Evolutionary conservation across 2,113 vertebrate genomes (phyloP).

Genomic region (Thryonomys swinderianus): DNA sequence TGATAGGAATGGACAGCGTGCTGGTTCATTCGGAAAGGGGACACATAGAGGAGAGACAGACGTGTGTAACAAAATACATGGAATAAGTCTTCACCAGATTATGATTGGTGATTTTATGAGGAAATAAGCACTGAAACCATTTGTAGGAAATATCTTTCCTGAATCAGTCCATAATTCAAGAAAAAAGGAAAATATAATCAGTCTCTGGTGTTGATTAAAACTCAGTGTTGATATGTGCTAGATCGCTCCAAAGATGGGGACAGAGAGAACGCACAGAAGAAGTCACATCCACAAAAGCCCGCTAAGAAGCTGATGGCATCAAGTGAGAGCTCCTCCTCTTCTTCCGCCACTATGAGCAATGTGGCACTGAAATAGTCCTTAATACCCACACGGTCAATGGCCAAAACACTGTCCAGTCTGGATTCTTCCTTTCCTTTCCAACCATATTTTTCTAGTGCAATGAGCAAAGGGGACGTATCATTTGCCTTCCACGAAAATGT

Average conservation of each 20-base stretch:
- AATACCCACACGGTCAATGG: not conserved
- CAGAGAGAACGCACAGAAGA: not conserved
- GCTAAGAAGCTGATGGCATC: not conserved
- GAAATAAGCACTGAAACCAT: not conserved
- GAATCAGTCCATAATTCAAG: not conserved
- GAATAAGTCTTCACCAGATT: not conserved
- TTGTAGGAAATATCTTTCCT: not conserved
- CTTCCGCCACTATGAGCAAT: not conserved
- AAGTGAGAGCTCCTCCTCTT: too few relatives aligned
- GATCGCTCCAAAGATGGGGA: not conserved
- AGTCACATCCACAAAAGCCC: not conserved
- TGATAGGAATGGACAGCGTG: not conserved
- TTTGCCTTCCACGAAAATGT: slow-evolving; percentile 10
- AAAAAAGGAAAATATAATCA: not conserved
- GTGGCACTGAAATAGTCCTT: not conserved
- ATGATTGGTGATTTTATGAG: not conserved
- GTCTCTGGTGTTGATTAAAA: not conserved
- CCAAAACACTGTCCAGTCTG: not conserved
- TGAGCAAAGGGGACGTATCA: not conserved
- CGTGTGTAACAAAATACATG: not conserved
- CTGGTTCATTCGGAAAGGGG: not conserved
- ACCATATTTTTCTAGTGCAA: not conserved
- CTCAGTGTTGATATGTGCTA: not conserved
- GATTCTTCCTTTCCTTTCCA: not conserved
- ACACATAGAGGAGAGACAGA: not conserved